Conservation (phyloP, 64 coral and sea anemone genomes). For the Pocillopora damicornis region DNA sequence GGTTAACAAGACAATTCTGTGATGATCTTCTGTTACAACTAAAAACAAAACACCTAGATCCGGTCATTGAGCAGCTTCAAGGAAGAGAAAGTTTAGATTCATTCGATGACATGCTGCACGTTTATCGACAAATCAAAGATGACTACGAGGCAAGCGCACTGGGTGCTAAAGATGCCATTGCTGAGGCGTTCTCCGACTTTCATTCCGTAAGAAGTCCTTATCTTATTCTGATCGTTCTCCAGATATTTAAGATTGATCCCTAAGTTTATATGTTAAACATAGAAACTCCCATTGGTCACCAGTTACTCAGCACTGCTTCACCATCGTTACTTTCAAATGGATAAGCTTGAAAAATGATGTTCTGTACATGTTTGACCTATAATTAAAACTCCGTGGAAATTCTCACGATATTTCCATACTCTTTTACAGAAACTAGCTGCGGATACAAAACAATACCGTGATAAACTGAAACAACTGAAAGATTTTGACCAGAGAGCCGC, state of each 20-base stretch:
- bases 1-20: not conserved
- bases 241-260: too few species aligned
- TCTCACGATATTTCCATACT: not conserved
- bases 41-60: not conserved
- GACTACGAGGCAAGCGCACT: not conserved
- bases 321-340: too few species aligned
- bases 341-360: too few species aligned
- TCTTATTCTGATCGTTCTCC: not conserved
- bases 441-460: conserved; percentile 3
- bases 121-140: conserved; percentile 30
- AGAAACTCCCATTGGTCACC: not conserved
- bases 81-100: conserved; percentile 16
- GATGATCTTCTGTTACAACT: not conserved
- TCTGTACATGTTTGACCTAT: too few species aligned
- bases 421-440: conserved; percentile 1
- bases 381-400: too few species aligned
- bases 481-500: conserved; percentile 10
- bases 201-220: conserved; percentile 31
- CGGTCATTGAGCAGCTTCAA: not conserved
- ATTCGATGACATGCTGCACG: conserved; percentile 44
- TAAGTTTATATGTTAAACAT: too few species aligned
- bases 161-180: conserved; percentile 48
- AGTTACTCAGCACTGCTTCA: not conserved
- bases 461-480: not conserved
- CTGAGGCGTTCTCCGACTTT: conserved; percentile 45